Conservation (phyloP, 2,888 invertebrate species). For the Lasioglossum zephyrum region DNA sequence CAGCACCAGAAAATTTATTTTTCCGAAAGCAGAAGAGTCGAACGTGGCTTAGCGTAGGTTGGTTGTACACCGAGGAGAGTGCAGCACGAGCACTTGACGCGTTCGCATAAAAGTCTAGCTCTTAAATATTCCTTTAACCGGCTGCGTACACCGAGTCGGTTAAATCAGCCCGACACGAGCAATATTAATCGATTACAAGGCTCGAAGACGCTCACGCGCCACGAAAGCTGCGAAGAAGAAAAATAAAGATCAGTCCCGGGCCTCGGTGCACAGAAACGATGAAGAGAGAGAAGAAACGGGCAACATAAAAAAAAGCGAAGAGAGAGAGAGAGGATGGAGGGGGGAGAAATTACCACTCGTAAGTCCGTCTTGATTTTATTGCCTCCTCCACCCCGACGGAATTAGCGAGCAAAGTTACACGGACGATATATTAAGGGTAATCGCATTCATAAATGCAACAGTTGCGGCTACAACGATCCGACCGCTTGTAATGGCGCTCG, state of each 20-base stretch:
- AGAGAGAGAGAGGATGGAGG: neutral
- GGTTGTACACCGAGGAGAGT: neutral
- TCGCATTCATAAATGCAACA: constrained; percentile 78
- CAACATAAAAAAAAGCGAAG: neutral
- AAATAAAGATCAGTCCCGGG: constrained; percentile 10
- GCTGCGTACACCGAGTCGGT: neutral
- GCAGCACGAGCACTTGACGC: neutral
- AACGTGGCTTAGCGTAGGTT: neutral
- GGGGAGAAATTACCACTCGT: constrained; percentile 39
- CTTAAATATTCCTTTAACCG: neutral
- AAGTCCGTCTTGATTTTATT: constrained; percentile 63
- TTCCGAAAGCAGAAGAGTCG: neutral
- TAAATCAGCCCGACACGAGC: constrained; percentile 16
- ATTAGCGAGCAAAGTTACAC: constrained; percentile 65
- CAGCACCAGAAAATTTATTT: neutral
- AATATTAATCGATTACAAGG: constrained; percentile 17
- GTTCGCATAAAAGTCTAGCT: neutral
- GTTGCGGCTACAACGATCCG: constrained; percentile 70
- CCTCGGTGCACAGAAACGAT: neutral
- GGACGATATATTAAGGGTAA: constrained; percentile 76
- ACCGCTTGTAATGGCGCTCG: constrained; percentile 60
- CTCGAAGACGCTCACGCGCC: constrained; percentile 7
- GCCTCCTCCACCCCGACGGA: constrained; percentile 44
- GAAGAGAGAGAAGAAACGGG: neutral
- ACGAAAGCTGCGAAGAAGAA: constrained; percentile 13